Percentiles rank a stretch among this genome's conserved stretches.
Conservation (phyloP, 1,140 invertebrate species). For the Drosophila tani region DNA sequence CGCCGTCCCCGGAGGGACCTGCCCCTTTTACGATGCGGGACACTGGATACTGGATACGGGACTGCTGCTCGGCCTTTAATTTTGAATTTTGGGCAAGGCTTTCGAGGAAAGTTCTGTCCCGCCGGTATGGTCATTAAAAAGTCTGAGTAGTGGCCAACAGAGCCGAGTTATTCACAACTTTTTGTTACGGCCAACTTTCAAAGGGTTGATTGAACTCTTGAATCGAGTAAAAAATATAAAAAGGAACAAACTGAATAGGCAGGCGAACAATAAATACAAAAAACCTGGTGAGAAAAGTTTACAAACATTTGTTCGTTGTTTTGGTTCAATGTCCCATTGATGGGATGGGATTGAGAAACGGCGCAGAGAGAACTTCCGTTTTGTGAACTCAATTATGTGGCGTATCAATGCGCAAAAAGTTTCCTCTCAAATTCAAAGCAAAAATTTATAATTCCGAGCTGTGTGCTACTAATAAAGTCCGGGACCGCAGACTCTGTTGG, state of each 20-base stretch:
- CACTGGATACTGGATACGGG: not conserved
- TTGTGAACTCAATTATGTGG: constrained; percentile 42
- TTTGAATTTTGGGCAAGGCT: constrained; percentile 35
- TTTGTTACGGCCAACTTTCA: constrained; percentile 66
- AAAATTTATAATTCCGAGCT: not conserved
- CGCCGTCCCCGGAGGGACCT: constrained; percentile 15
- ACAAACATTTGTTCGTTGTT: constrained; percentile 50
- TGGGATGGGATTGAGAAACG: constrained; percentile 12
- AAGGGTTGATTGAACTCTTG: constrained; percentile 65
- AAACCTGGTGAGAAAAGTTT: constrained; percentile 70
- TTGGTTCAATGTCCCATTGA: constrained; percentile 60
- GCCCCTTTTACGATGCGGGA: constrained; percentile 2
- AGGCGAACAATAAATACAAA: constrained; percentile 38
- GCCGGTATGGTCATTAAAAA: constrained; percentile 37
- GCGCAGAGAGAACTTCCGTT: constrained; percentile 21
- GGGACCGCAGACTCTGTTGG: constrained; percentile 1
- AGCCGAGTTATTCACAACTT: constrained; percentile 55
- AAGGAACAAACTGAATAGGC: constrained; percentile 18
- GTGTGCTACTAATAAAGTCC: constrained; percentile 7
- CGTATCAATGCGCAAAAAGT: constrained; percentile 28
- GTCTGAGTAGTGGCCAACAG: constrained; percentile 49
- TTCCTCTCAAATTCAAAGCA: constrained; percentile 7
- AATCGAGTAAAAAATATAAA: constrained; percentile 9
- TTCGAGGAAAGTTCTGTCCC: constrained; percentile 20
- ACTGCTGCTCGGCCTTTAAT: constrained; percentile 10